Percentiles rank a stretch among this genome's conserved stretches.
Evolutionary conservation across 2,888 invertebrate genomes (phyloP).

Genomic region (Lithophane semibrunnea): DNA sequence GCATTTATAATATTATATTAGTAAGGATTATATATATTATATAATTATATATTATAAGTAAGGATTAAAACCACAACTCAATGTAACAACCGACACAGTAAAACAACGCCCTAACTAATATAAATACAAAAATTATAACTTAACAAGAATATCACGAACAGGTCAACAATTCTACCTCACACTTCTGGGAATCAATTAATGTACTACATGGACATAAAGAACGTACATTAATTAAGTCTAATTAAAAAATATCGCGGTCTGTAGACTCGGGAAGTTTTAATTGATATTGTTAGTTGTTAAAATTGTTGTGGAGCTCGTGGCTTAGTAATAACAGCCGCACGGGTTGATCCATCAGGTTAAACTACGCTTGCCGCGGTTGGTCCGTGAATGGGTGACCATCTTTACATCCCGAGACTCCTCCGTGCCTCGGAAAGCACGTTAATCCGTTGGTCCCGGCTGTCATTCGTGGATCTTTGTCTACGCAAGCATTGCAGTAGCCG

Average conservation of each 20-base stretch:
- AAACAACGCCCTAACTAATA: conserved; percentile 7
- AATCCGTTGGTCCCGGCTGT: too few species aligned
- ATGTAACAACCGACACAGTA: neutral
- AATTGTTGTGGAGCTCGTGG: conserved; percentile 7
- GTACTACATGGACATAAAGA: conserved; percentile 30
- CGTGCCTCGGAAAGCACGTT: too few species aligned
- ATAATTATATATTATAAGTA: too few species aligned
- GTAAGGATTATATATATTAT: too few species aligned
- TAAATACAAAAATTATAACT: conserved; percentile 14
- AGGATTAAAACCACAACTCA: neutral
- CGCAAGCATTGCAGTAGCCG: too few species aligned
- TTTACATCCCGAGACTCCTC: too few species aligned
- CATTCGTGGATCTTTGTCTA: too few species aligned
- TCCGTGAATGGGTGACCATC: too few species aligned
- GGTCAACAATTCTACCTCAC: conserved; percentile 17
- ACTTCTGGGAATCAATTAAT: conserved; percentile 45
- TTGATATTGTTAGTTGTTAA: conserved; percentile 55
- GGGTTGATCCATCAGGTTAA: too few species aligned
- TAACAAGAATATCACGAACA: conserved; percentile 16
- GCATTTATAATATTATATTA: too few species aligned
- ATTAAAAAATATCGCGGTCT: conserved; percentile 61
- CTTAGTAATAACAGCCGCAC: too few species aligned
- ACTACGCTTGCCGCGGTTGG: too few species aligned
- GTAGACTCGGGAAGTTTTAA: conserved; percentile 41
- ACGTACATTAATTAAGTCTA: conserved; percentile 57